A percentile compares a stretch with the other conserved stretches of the same genome.
Evolutionary conservation across 2,113 vertebrate species (phyloP).

Genomic region (Mobula hypostoma): DNA sequence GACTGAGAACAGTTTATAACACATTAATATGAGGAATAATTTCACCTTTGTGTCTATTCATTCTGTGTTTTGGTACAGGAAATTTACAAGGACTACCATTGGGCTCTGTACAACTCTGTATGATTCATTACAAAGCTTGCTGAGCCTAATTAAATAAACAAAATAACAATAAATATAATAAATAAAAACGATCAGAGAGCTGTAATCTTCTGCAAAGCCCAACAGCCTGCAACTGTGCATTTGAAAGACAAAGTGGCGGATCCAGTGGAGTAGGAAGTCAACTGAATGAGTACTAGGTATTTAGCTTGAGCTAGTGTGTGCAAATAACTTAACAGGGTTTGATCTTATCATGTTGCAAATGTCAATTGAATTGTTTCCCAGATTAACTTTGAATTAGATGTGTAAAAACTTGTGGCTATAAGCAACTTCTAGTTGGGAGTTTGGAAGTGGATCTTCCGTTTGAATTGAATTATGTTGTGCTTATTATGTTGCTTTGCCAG

Average conservation of each 20-base stretch:
- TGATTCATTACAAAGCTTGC: background rate
- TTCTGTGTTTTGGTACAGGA: background rate
- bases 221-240: background rate
- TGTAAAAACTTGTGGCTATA: background rate
- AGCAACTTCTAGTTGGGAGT: background rate
- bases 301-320: background rate
- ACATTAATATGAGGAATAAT: background rate
- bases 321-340: background rate
- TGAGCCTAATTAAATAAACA: background rate
- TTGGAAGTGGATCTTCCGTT: background rate
- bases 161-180: too few species aligned
- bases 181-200: background rate
- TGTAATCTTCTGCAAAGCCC: background rate
- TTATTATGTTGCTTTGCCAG: background rate
- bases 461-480: background rate
- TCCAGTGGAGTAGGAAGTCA: background rate
- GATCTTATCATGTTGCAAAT: background rate
- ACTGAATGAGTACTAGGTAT: background rate
- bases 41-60: background rate
- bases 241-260: background rate
- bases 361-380: background rate
- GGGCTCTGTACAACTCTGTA: background rate
- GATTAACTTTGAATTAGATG: background rate
- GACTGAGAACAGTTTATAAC: background rate
- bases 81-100: background rate